A percentile compares a stretch with the other conserved stretches of the same genome.
These are phyloP conservation scores for Telmatherina bonti DNA, from an alignment of 2,797 vertebrate species.

Conservation along the genomic window DNA sequence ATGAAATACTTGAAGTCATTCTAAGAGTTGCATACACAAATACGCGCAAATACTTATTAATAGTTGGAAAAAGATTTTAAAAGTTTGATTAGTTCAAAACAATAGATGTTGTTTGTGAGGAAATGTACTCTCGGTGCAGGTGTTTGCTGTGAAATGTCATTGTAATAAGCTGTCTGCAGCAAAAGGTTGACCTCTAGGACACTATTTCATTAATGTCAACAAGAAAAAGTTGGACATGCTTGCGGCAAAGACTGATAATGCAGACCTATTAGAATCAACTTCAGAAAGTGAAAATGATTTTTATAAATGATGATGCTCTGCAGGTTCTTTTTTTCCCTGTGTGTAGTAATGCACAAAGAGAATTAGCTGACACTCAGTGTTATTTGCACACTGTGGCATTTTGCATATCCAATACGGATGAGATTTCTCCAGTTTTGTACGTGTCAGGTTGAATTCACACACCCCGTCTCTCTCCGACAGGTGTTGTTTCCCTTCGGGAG, in stretches of 20 bases:
- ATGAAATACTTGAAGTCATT: no score
- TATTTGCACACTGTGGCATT: slow-evolving; percentile 24
- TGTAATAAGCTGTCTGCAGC: slow-evolving; percentile 28
- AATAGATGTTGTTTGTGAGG: slow-evolving; percentile 25
- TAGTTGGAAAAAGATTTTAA: no score
- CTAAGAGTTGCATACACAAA: no score
- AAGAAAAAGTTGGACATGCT: slow-evolving; percentile 2
- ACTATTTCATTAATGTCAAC: slow-evolving; percentile 20
- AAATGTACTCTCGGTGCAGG: slow-evolving; percentile 16
- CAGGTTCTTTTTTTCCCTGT: slow-evolving; percentile 9
- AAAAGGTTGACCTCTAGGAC: slow-evolving; percentile 38
- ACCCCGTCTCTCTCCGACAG: slow-evolving; percentile 41
- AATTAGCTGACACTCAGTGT: slow-evolving; percentile 25
- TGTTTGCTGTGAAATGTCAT: slow-evolving; percentile 31
- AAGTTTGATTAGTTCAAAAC: no score
- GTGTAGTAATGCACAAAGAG: slow-evolving; percentile 4
- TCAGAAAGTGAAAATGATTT: slow-evolving; percentile 21
- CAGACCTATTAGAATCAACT: slow-evolving; percentile 10
- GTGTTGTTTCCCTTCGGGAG: slow-evolving; percentile 63
- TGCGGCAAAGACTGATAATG: slow-evolving; percentile 1
- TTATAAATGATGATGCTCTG: slow-evolving; percentile 10
- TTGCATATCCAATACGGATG: slow-evolving; percentile 43
- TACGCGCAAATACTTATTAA: no score
- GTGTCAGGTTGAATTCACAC: slow-evolving; percentile 59
- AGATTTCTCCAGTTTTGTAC: slow-evolving; percentile 36